phyloP scores from a whole-genome alignment of 2,888 invertebrate genomes.

The Sesamia inferens region DNA sequence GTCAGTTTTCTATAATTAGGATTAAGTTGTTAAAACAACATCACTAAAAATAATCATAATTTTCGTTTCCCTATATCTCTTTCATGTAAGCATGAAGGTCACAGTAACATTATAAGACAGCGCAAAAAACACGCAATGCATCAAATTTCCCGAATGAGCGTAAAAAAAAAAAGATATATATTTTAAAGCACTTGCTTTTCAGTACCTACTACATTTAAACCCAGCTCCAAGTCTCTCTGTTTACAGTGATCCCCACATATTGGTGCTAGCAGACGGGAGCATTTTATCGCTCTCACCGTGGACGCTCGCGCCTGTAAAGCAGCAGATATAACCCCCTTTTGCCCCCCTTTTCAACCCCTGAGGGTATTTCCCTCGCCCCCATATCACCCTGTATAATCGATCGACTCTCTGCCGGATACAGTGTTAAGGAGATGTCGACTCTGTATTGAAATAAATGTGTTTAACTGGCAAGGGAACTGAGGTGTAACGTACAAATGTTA shows the following conservation, averaged over 20 bases:
- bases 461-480: constrained; percentile 26
- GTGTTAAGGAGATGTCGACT: constrained; percentile 62
- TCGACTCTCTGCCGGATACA: constrained; percentile 71
- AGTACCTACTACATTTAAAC: constrained; percentile 26
- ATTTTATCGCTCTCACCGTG: constrained; percentile 70
- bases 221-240: constrained; percentile 18
- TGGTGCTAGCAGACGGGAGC: constrained; percentile 51
- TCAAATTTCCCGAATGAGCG: constrained; percentile 6
- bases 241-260: constrained; percentile 42
- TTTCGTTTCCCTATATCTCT: background rate
- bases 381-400: constrained; percentile 76
- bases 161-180: constrained; percentile 21
- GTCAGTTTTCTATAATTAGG: background rate
- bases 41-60: background rate
- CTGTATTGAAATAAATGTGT: constrained; percentile 54
- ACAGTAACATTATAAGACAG: background rate
- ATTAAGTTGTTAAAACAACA: too few relatives aligned
- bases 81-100: background rate
- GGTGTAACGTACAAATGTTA: constrained; percentile 40
- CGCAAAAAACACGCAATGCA: constrained; percentile 2
- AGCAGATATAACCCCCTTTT: constrained; percentile 67
- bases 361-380: constrained; percentile 69
- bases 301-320: constrained; percentile 75
- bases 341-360: constrained; percentile 56
- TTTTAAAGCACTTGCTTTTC: too few relatives aligned